Evolutionary conservation across 1,140 invertebrate species (phyloP).

Genomic region (Drosophila busckii): DNA sequence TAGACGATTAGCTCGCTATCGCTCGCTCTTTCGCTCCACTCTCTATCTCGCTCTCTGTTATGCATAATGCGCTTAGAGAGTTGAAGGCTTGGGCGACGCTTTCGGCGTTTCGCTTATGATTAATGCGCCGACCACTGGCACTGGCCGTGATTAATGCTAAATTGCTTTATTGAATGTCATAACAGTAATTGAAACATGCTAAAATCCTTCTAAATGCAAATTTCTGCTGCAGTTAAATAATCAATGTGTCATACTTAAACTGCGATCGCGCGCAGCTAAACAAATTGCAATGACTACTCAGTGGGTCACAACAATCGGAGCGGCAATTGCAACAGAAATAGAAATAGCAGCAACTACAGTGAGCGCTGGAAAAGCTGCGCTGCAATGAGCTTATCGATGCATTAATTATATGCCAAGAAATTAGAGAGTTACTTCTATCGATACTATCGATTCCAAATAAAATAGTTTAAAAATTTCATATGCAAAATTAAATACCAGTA

Average conservation of each 20-base stretch:
- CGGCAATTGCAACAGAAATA: too few relatives aligned
- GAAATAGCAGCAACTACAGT: too few relatives aligned
- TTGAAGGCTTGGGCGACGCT: slow-evolving; percentile 53
- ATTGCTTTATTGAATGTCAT: slow-evolving; percentile 73
- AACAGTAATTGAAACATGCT: slow-evolving; percentile 57
- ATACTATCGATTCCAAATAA: too few relatives aligned
- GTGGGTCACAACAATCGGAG: too few relatives aligned
- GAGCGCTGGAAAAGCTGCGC: too few relatives aligned
- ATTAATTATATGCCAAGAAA: too few relatives aligned
- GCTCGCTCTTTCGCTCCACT: not conserved
- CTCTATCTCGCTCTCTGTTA: slow-evolving; percentile 20
- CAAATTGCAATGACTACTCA: too few relatives aligned
- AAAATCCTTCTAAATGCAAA: slow-evolving; percentile 66
- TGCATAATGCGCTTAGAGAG: too few relatives aligned
- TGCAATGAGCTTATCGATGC: too few relatives aligned
- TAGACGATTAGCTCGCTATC: not conserved
- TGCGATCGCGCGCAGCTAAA: slow-evolving; percentile 12
- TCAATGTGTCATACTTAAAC: slow-evolving; percentile 47
- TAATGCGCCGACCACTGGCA: slow-evolving; percentile 25
- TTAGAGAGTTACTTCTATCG: too few relatives aligned
- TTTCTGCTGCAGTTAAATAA: slow-evolving; percentile 12
- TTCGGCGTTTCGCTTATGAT: slow-evolving; percentile 39
- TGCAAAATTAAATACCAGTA: too few relatives aligned
- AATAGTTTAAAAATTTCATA: too few relatives aligned
- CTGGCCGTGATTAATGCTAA: slow-evolving; percentile 64